Base-by-base conservation (phyloP, 2,888 invertebrate species). In the Gryllus longicercus region DNA sequence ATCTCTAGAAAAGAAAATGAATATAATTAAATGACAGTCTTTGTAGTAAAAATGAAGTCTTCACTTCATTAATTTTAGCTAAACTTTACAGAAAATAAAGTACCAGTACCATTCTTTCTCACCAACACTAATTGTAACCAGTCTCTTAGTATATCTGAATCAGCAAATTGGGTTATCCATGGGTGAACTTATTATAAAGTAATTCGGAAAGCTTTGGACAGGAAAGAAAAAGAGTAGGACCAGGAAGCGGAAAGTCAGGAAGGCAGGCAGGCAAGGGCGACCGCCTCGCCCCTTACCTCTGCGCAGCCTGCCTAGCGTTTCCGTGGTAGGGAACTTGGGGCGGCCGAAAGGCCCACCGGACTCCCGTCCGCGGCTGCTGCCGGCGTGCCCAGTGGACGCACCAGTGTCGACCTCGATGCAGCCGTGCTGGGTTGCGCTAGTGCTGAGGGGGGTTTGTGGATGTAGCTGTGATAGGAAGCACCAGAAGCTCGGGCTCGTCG, bases 381-480 rank as follows among this genome's bases (percentile, higher is more conserved):
- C 78, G 79, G 25, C 25, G 79, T 82, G 84, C 14, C 63, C 63
- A n/a, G 63, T 63, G 63, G 63, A 63, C 63, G 63, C 63, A n/a
- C 63, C 63, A 63, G 63, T n/a, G n/a, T 63, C 63, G 63, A n/a
- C 63, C 63, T 63, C 63, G n/a, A 63, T n/a, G 63, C 63, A 63
- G 63, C 63, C n/a, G 63, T 83, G 83, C 83, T 84, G 83, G 83
- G 84, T 81, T 82, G 83, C 83, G 63, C 63, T 63, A 63, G 63
- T 82, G 83, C 83, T 81, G 83, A 83, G 81, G 84, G 83, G 83
- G 84, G 83, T 83, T 83, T 86, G 86, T 84, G 86, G 85, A 84
- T 86, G 86, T 84, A 86, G 85, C 84, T 81, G 80, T 80, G 87
- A 87, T 85, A 87, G 85, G 86, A 87, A 87, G 86, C 86, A 87